Percentiles rank a stretch among this genome's conserved stretches.
These are phyloP conservation scores for Aricia agestis DNA, from an alignment of 1,140 invertebrate genomes.

Conservation along the genomic window DNA sequence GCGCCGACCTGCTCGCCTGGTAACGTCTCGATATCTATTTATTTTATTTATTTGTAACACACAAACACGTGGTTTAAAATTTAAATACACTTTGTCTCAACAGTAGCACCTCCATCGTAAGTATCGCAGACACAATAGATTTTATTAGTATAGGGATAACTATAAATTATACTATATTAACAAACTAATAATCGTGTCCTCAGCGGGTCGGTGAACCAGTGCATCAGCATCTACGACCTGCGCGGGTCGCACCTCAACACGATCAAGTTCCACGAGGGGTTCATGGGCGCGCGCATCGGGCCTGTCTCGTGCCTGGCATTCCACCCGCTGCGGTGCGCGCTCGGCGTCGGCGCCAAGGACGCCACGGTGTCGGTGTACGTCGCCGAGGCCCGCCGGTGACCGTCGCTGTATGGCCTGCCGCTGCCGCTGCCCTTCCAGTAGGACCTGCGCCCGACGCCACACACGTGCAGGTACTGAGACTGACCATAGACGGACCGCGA, in stretches of 20 bases:
- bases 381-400: constrained; percentile 81
- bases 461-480: neutral
- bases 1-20: constrained; percentile 89
- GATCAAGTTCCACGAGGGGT: constrained; percentile 93
- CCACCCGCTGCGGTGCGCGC: constrained; percentile 84
- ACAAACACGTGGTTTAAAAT: no score
- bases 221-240: constrained; percentile 86
- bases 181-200: no score
- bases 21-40: constrained; percentile 48
- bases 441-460: constrained; percentile 27
- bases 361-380: constrained; percentile 86
- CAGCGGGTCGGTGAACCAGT: constrained; percentile 90
- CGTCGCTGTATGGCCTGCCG: constrained; percentile 69
- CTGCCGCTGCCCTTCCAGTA: constrained; percentile 54
- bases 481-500: no score
- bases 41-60: no score
- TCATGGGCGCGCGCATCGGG: constrained; percentile 91
- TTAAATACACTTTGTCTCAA: no score
- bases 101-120: no score
- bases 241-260: constrained; percentile 82
- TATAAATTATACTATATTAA: no score
- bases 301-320: constrained; percentile 91
- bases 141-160: no score
- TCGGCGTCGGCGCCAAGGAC: constrained; percentile 88
- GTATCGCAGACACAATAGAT: no score